Base-by-base conservation (phyloP, 2,113 vertebrate species). In the Zapornia atra region DNA sequence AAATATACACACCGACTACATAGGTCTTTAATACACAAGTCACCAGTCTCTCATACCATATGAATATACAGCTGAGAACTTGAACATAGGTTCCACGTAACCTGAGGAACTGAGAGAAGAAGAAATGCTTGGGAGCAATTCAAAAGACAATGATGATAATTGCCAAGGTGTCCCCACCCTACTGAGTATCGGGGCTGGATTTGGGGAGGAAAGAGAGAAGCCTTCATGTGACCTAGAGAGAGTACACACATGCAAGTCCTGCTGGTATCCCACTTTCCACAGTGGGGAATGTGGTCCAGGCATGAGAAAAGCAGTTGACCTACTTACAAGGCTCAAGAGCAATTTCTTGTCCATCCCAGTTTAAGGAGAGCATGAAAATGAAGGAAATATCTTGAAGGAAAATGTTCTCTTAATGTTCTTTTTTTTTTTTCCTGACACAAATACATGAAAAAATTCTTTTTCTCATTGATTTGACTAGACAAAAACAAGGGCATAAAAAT, bases 261-360 rank as follows among this genome's bases (percentile, higher is more conserved):
- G 0, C 72, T 71, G 80, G n/a, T 68, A 68, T 75, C 61, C 29
- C 73, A 19, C 40, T 71, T 92, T 72, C 61, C 61, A 82, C 57
- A 61, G 73, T 65, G 33, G 15, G 24, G 44, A 95, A 76, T 1
- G 2, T 25, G 40, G 48, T 60, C 66, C 4, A 1, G 53, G 57
- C 69, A 57, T 48, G 31, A 86, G 70, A 94, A 82, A 48, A 53
- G 53, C 33, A 72, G 22, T 1, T 95, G 78, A 93, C 95, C 94
- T 96, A 96, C 84, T 95, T 96, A 71, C 3, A 44, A 82, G 12
- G 46, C 46, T 94, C 80, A 70, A 65, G 46, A 93, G 88, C 60
- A 89, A 36, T 79, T 95, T 92, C 82, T 88, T 83, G 86, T 72
- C 83, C 65, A 82, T 72, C 29, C 36, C 25, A 50, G 6, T 68